Base-by-base conservation (phyloP, 2,797 vertebrate species). In the Corythornis leucogaster region DNA sequence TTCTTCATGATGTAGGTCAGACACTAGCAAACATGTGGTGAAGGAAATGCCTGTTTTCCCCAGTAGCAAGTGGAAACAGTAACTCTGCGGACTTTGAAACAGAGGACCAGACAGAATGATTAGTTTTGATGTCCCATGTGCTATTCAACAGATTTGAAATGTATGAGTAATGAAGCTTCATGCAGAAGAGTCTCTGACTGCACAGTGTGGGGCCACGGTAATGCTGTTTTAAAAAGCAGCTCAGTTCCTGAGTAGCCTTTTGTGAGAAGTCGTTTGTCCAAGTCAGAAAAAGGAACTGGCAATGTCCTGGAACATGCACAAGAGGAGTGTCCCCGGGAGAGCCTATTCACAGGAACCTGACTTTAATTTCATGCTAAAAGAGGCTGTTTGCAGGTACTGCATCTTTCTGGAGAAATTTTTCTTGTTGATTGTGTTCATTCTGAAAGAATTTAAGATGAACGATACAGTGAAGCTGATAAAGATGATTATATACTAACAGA, bases 371-470 rank as follows among this genome's bases (percentile, higher is more conserved):
- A 97, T 96, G 95, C 98, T 98, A 96, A 98, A 90, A 92, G 95
- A 97, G 79, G 75, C 94, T 71, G 82, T 93, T 91, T 94, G 55
- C 97, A 98, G 98, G 98, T 98, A 98, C 94, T 55, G 75, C 93
- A 50, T 85, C 77, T 80, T 83, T 91, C 93, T 91, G 67, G 51
- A 90, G 51, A 91, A 90, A 82, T 53, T 96, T 85, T 90, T 66
- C 66, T 35, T 79, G 40, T 69, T 94, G 93, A 86, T 83, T 93
- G 83, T 75, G 35, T 71, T 85, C 57, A 54, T 73, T 95, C 57
- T 91, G 63, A 69, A 58, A 85, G 78, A 94, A 90, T 96, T 93
- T 96, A 69, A 95, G 92, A 73, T 92, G 55, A 85, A 81, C 75
- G 88, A 71, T 93, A 57, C 64, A 55, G 66, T 89, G 62, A 83